Percentiles rank a stretch among this genome's conserved stretches.
These are phyloP conservation scores for Mionectes olivaceus DNA, from an alignment of 2,797 vertebrate species.

Conservation along the genomic window DNA sequence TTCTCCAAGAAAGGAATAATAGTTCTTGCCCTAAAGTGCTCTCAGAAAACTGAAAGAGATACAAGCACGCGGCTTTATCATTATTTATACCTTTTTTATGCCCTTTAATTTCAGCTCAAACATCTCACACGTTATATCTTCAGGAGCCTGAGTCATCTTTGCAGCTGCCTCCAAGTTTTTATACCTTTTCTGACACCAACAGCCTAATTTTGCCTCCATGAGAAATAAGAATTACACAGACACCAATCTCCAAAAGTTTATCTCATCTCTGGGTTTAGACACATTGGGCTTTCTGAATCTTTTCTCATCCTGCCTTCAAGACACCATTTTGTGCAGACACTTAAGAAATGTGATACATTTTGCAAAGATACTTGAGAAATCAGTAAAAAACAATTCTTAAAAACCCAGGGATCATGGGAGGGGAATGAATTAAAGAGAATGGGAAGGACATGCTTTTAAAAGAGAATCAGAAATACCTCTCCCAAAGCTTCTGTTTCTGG, in stretches of 20 bases:
- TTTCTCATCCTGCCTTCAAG: not conserved
- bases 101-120: conserved; percentile 20
- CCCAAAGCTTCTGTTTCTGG: not conserved
- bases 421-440: not conserved
- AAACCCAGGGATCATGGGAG: not conserved
- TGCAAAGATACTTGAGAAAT: not conserved
- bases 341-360: not conserved
- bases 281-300: not conserved
- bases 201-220: not conserved
- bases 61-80: not conserved
- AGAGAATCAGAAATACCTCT: not conserved
- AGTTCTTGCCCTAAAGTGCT: not conserved
- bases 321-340: not conserved
- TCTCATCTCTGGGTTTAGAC: not conserved
- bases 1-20: not conserved
- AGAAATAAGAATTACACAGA: not conserved
- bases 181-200: not conserved
- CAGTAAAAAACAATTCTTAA: not conserved
- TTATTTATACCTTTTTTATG: conserved; percentile 8
- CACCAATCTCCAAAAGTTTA: not conserved
- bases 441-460: not conserved
- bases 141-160: conserved; percentile 14
- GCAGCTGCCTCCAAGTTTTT: not conserved
- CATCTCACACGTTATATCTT: not conserved
- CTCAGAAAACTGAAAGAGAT: not conserved